Base-by-base conservation (phyloP, 2,888 invertebrate species). In the Cybosia mesomella region DNA sequence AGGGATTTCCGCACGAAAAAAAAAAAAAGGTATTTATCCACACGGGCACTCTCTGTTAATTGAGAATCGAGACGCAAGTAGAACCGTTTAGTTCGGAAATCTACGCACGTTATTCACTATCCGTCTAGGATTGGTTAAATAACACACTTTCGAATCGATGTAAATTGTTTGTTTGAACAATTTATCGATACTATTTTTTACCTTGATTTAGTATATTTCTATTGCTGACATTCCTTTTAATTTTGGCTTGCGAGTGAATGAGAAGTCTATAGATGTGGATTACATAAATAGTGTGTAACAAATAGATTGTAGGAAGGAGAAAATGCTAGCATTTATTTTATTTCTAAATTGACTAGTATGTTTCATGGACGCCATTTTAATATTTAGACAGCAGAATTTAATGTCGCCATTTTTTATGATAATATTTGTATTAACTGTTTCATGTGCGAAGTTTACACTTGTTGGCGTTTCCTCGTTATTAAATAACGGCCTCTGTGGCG, bases 81-180 rank as follows among this genome's bases (percentile, higher is more conserved):
- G 76, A 75, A 71, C 70, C 64, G 55, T 64, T 75, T 70, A 61
- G 63, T n/a, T 21, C 58, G 8, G 36, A 36, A 34, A 59, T 34
- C 21, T 36, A 49, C 49, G n/a, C 49, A 13, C 22, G 36, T 36
- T 22, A 22, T 57, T 69, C 39, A 43, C 64, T 49, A 70, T 8
- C 22, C 36, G 58, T 58, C 64, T 73, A 71, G 60, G 67, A 73
- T 57, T 67, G 61, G 70, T 61, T 67, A 49, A 49, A 66, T 71
- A 71, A 34, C 36, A 36, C 5, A 73, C 60, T 55, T 73, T 18
- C 43, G 71, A 73, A 74, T 71, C 73, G 74, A 49, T 55, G 39
- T 61, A 66, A 43, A 75, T 63, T 67, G 68, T 75, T 75, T 70
- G 66, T 75, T 76, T 68, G 66, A 55, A 54, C 57, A 66, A 68